These are phyloP conservation scores for Bufo gargarizans DNA, from an alignment of 2,113 vertebrate species.

Conservation along the genomic window DNA sequence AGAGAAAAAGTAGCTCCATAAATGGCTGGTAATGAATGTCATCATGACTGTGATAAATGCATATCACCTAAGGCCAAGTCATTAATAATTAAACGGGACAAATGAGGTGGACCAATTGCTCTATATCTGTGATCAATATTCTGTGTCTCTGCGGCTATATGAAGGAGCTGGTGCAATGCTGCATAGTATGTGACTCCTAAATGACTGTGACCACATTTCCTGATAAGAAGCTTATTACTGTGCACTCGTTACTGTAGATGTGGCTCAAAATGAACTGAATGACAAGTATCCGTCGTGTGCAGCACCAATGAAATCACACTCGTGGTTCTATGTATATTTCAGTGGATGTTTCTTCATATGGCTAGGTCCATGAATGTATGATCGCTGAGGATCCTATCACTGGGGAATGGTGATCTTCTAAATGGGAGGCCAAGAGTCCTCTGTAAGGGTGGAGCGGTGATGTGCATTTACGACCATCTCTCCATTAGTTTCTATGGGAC, in stretches of 20 bases:
- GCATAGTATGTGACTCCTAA: background rate
- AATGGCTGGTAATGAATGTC: background rate
- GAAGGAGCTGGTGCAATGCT: background rate
- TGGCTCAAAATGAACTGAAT: background rate
- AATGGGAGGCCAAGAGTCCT: too few species aligned
- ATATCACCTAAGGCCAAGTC: background rate
- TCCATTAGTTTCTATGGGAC: too few species aligned
- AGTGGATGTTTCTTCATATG: background rate
- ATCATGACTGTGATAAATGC: background rate
- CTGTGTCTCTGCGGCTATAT: background rate
- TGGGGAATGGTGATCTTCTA: too few species aligned
- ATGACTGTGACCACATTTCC: background rate
- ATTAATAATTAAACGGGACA: background rate
- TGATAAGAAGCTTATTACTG: background rate
- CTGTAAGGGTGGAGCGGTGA: too few species aligned
- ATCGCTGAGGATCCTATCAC: too few species aligned
- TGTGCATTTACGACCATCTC: too few species aligned
- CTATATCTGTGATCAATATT: background rate
- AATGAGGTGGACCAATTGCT: background rate
- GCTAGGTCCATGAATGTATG: background rate
- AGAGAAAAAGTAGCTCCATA: background rate
- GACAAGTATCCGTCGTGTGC: background rate
- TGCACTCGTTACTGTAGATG: background rate
- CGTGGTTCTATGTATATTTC: background rate
- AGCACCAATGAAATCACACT: background rate